Evolutionary conservation across 2,113 vertebrate species (phyloP), one percentile per base, ranked within the genome.

Genomic region (Nothocercus nigrocapillus): DNA sequence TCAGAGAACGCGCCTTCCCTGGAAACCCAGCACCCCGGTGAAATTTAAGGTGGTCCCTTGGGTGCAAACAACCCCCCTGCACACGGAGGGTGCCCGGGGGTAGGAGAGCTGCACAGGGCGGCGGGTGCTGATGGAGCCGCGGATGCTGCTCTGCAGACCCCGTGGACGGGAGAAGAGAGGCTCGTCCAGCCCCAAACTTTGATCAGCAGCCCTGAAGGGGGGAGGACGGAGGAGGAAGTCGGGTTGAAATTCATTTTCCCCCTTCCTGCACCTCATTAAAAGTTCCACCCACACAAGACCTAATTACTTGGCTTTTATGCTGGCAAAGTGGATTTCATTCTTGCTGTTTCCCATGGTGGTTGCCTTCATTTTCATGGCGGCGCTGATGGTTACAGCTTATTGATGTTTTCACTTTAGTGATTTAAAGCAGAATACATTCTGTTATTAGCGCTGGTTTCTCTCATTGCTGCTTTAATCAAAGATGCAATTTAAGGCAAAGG

Each of bases 401-500:
- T 96, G 95, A 96, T 94, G 92, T 97, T 96, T 97, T 89, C 95
- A 92, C 94, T 96, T 97, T 94, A 96, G 95, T 97, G 96, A 97
- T 96, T 97, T 97, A 93, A 97, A 96, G 96, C 96, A 94, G 88
- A 96, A 97, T 95, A 92, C 93, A 96, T 96, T 96, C 96, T 93
- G 93, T 96, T 97, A 94, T 96, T 96, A 97, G 93, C 67, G 45
- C 81, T 93, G 92, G 95, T 95, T 97, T 94, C 94, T 93, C 86
- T 96, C 93, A 88, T 93, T 96, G 95, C 92, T 87, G 88, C 93
- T 95, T 96, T 97, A 97, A 96, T 96, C 94, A 97, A 94, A 96
- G 93, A 93, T 82, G 90, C 94, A 96, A 93, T 96, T 96, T 96
- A 93, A 97, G 86, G 95, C 88, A 85, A 70, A 89, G 88, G 96